Base-by-base conservation (phyloP, 2,888 invertebrate genomes). In the Agrilus mali region DNA sequence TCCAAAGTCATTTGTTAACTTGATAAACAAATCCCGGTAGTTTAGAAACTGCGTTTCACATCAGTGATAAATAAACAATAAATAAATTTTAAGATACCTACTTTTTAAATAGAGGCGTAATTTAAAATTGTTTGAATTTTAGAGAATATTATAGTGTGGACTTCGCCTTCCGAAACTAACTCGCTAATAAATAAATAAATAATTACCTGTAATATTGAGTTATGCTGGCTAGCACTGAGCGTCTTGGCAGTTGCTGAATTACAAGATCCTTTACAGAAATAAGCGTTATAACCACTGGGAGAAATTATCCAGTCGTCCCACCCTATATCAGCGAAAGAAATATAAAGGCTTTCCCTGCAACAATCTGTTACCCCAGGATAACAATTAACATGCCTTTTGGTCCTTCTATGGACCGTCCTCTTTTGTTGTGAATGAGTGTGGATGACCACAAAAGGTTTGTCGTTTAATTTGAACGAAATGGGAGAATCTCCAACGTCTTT, bases 301-400 rank as follows among this genome's bases (percentile, higher is more conserved):
- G 78, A 73, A 49, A 90, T 75, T 46, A 90, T 87, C 89, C 89
- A 90, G 62, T 87, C 82, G 53, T 80, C 80, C 90, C 90, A 90
- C 38, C 88, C 88, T 42, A 90, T 79, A 35, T 87, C 86, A 47
- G 78, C 78, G 60, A 90, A 90, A 50, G 82, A 83, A 47, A 92
- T 82, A 59, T 82, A 85, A 1, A 90, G 71, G 33, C 82, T 80
- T 60, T 89, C 88, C 12, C 87, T 69, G 60, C 90, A 90, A 62
- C 89, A 90, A 55, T 86, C 86, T 32, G 77, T 81, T 49, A 79
- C 68, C 3, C 76, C 77, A 22, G 79, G 73, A 0, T 74, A 71
- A 59, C 87, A 86, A 60, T 83, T 83, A 8, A 82, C 65, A 20
- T 80, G 76, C 2, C 85, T 63, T 34, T 60, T 65, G 5, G 51